Evolutionary conservation across 2,797 vertebrate genomes (phyloP).

Genomic region (Onychomys leucogaster): DNA sequence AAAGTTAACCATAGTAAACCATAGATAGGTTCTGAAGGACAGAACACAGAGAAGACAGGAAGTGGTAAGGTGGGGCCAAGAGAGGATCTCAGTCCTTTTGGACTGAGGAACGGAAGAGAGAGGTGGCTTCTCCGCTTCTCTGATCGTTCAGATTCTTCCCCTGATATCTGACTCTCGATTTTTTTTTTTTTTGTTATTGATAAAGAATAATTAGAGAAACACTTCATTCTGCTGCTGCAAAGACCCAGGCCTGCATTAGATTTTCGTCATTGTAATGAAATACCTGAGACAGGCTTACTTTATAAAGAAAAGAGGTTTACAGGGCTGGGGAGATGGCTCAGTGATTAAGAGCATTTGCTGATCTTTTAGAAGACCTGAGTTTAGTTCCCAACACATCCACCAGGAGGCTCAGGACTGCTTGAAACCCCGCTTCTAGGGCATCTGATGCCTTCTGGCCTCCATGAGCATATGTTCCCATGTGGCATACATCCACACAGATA

Average conservation of each 20-base stretch:
- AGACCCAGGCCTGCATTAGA: not conserved
- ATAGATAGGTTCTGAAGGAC: not conserved
- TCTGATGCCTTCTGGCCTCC: not conserved
- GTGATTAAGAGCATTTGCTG: not conserved
- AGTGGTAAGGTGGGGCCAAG: not conserved
- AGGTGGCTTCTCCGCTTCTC: not conserved
- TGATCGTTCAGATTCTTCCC: not conserved
- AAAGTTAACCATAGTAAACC: not conserved
- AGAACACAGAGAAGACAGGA: not conserved
- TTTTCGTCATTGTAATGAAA: not conserved
- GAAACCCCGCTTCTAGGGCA: not conserved
- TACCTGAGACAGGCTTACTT: not conserved
- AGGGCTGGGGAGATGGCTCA: not conserved
- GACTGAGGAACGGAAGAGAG: not conserved
- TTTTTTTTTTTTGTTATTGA: not conserved
- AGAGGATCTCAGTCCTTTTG: not conserved
- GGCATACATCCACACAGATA: not conserved
- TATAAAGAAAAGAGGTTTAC: conserved; percentile 8
- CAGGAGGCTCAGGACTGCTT: not conserved
- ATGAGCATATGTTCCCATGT: not conserved
- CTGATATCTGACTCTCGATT: not conserved
- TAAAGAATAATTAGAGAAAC: not conserved
- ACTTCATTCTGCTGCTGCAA: not conserved
- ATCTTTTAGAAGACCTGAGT: not conserved
- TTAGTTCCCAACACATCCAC: not conserved